Base-by-base conservation (phyloP, 2,113 vertebrate genomes). In the Puffinus mauretanicus region DNA sequence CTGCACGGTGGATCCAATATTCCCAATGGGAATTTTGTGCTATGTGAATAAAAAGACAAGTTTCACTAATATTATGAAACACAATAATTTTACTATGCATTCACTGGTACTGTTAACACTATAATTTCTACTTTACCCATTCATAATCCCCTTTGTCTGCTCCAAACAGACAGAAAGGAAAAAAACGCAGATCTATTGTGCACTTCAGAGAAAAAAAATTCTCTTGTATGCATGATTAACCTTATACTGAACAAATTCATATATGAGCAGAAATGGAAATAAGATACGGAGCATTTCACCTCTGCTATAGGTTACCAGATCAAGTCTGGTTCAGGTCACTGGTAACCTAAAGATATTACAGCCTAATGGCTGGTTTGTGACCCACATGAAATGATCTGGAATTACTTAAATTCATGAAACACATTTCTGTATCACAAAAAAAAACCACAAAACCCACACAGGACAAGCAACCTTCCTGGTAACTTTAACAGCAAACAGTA, bases 281-380 rank as follows among this genome's bases (percentile, higher is more conserved):
- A 90, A 49, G 94, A 90, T 90, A 93, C 73, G 93, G 78, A 96
- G 95, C 84, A 94, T 94, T 96, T 96, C 95, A 90, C 84, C 75
- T 90, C 86, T 60, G n/a, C 71, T 77, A 9, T 40, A 91, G 87
- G 93, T 95, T 85, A 91, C 86, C 42, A 77, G 86, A 92, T 70
- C 61, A 91, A 93, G 73, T 51, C 77, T 93, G 83, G 70, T 77
- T 83, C 5, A 70, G 86, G 91, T 96, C 93, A 95, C 38, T 62
- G 46, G 49, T 40, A 95, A 77, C 81, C 81, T 90, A 77, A 94
- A 95, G 86, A 73, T 89, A 82, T 90, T 82, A 80, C 32, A 73
- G 73, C 34, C 52, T 91, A 94, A 95, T 85, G 81, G 70, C 26
- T 5, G 2, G 66, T 69, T 86, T 96, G 66, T 82, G 91, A 90